phyloP scores from a whole-genome alignment of 1,140 invertebrate genomes.

The Eciton burchellii region DNA sequence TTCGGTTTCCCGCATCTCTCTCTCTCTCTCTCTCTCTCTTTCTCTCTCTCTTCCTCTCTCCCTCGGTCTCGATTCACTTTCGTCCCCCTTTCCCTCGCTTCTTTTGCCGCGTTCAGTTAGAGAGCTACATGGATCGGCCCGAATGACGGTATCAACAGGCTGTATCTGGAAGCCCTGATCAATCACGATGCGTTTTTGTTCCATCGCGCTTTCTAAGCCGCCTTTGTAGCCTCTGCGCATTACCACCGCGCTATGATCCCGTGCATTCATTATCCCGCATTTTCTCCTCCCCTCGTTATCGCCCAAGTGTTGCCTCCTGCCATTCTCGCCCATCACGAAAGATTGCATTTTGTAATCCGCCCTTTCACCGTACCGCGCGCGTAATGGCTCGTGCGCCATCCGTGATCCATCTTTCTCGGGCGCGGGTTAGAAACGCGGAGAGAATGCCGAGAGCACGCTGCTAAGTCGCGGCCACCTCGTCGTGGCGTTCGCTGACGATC shows the following conservation, averaged over 20 bases:
- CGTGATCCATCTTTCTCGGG: constrained; percentile 32
- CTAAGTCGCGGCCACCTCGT: background rate
- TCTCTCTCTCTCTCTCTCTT: background rate
- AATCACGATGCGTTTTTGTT: constrained; percentile 77
- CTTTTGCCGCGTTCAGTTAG: constrained; percentile 39
- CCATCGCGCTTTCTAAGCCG: constrained; percentile 74
- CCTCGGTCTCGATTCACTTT: constrained; percentile 6
- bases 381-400: constrained; percentile 65
- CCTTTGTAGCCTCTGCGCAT: constrained; percentile 73
- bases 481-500: background rate
- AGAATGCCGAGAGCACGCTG: constrained; percentile 7
- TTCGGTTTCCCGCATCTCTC: background rate
- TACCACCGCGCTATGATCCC: constrained; percentile 70
- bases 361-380: constrained; percentile 43
- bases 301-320: constrained; percentile 17
- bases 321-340: constrained; percentile 71
- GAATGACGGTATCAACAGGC: constrained; percentile 75
- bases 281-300: constrained; percentile 41
- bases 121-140: constrained; percentile 61
- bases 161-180: constrained; percentile 76
- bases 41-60: background rate
- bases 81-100: constrained; percentile 10
- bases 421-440: constrained; percentile 33
- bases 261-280: constrained; percentile 71
- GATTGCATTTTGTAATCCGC: constrained; percentile 75